Evolutionary conservation across 2,113 vertebrate genomes (phyloP), one percentile per base, ranked within the genome.

Genomic region (Pelusios castaneus): DNA sequence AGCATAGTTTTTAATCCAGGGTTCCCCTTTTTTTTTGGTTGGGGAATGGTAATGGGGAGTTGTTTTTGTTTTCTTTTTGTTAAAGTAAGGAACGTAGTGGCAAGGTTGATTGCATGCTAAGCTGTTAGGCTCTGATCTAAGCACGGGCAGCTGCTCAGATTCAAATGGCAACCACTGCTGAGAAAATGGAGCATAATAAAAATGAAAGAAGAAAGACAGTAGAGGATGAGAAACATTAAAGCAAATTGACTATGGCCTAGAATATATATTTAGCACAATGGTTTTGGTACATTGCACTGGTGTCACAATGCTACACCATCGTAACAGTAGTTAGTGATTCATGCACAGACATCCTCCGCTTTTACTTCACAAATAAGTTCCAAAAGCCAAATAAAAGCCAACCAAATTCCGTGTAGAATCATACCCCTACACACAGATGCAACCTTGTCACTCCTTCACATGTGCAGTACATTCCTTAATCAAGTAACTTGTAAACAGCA

Each of bases 161-260:
- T 91, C 94, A 94, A 58, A 91, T 81, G 93, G 90, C 88, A 96
- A 80, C 76, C 70, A 4, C 83, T 88, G 88, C 75, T 73, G 88
- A 31, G 88, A 80, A 89, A 89, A 84, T 3, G 41, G 43, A 97
- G 63, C 31, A 56, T 67, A 84, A 24, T 77, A 8, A 79, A 75
- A 81, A 41, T 3, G 92, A 67, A 84, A 83, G 34, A 31, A 83
- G 29, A 76, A 90, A 78, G 83, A 41, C 38, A 51, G 76, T 38
- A 87, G 92, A 97, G 95, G 93, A 92, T 89, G 83, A 96, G 90
- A 95, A 97, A 93, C 85, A 89, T 95, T 80, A 82, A 89, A 92
- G 67, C 56, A 80, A 89, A 87, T 75, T 70, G 77, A 60, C 86
- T 89, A 0, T 38, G 84, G 92, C 90, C 94, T 95, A 89, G 93